A percentile compares a stretch with the other conserved stretches of the same genome.
phyloP scores from a whole-genome alignment of 1,140 invertebrate genomes.

The Formica selysi region DNA sequence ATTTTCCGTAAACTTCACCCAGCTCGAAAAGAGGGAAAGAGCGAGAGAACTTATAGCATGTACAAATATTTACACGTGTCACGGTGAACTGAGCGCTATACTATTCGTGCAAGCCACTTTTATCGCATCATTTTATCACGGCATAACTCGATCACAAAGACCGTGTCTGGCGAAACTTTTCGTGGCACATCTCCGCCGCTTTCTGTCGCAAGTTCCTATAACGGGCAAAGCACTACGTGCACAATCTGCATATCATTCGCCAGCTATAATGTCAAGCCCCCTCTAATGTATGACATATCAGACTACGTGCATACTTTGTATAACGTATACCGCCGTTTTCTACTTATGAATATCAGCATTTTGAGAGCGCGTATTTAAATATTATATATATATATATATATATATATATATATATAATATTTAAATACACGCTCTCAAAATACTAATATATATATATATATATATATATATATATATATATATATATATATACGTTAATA shows the following conservation, averaged over 20 bases:
- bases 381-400: neutral
- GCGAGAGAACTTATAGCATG: neutral
- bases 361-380: neutral
- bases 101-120: slow-evolving; percentile 53
- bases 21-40: neutral
- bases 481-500: slow-evolving; percentile 13
- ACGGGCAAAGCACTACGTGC: slow-evolving; percentile 6
- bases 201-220: slow-evolving; percentile 14
- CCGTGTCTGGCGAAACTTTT: neutral
- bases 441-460: too few species aligned
- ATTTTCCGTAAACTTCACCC: slow-evolving; percentile 43
- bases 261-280: slow-evolving; percentile 7
- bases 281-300: slow-evolving; percentile 19
- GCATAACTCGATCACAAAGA: slow-evolving; percentile 31
- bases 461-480: too few species aligned
- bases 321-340: neutral
- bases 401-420: neutral
- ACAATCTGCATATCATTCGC: slow-evolving; percentile 39
- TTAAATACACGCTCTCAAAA: too few species aligned
- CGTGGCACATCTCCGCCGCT: neutral
- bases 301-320: neutral
- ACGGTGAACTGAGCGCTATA: slow-evolving; percentile 44
- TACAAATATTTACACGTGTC: slow-evolving; percentile 68
- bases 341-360: neutral
- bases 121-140: slow-evolving; percentile 65